Evolutionary conservation across 1,140 invertebrate genomes (phyloP).

Genomic region (Parapsyche elsis): DNA sequence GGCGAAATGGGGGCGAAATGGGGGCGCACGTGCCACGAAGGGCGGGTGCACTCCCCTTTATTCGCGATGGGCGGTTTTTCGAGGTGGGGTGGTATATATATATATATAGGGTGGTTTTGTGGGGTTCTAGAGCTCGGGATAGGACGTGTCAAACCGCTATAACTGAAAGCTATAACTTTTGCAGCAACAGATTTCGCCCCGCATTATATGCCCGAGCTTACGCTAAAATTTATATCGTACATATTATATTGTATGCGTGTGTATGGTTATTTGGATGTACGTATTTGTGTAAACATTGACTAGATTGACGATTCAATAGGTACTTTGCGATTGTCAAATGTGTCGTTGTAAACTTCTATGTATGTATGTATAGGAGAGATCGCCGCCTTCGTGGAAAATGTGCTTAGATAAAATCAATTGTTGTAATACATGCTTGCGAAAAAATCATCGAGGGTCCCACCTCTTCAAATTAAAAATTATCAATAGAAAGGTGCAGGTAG

Average conservation of each 20-base stretch:
- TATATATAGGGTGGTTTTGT: background rate
- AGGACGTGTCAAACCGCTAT: slow-evolving; percentile 31
- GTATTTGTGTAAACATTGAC: background rate
- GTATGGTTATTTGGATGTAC: background rate
- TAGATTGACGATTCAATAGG: background rate
- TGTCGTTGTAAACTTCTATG: too few relatives aligned
- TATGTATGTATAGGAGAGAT: background rate
- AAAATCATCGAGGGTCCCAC: background rate
- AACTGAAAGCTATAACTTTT: slow-evolving; percentile 30
- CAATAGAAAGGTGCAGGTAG: background rate
- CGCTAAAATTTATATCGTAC: slow-evolving; percentile 7
- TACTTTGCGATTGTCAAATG: too few relatives aligned
- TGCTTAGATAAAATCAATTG: too few relatives aligned
- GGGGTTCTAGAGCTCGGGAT: background rate
- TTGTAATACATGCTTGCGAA: too few relatives aligned
- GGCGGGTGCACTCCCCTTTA: background rate
- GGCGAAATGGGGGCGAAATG: background rate
- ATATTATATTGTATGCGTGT: background rate
- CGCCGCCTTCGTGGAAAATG: too few relatives aligned
- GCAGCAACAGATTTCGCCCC: slow-evolving; percentile 26
- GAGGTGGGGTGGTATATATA: background rate
- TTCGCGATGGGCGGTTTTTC: background rate
- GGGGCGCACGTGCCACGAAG: background rate
- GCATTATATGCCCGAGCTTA: background rate
- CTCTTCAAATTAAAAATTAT: background rate